Percentiles rank a stretch among this genome's conserved stretches.
These are phyloP conservation scores for Sparus aurata DNA, from an alignment of 2,797 vertebrate species.

Conservation along the genomic window DNA sequence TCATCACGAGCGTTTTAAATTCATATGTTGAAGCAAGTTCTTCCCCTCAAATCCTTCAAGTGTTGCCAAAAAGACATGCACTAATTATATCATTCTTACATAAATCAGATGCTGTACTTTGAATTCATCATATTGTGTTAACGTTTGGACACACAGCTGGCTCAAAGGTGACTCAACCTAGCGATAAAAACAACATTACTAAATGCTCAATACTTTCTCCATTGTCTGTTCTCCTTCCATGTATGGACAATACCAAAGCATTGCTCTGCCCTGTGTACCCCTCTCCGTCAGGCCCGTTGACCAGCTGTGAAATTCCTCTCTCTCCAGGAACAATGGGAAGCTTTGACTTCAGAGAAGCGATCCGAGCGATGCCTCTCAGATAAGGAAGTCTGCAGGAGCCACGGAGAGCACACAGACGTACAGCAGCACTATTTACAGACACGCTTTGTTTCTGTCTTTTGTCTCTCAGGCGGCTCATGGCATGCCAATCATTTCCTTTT, in stretches of 20 bases:
- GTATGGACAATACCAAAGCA: conserved; percentile 34
- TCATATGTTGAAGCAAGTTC: neutral
- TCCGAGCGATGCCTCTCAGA: conserved; percentile 69
- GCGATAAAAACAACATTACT: neutral
- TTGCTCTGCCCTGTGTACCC: conserved; percentile 23
- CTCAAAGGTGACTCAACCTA: neutral
- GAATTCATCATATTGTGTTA: neutral
- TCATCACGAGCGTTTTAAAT: neutral
- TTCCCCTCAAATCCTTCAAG: neutral
- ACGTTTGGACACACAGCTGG: neutral
- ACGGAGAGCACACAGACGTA: conserved; percentile 55
- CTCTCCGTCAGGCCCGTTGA: conserved; percentile 61
- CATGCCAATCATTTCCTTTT: conserved; percentile 72
- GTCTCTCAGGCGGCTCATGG: conserved; percentile 54
- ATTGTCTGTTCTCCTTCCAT: conserved; percentile 49
- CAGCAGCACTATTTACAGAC: conserved; percentile 77
- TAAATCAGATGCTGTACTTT: neutral
- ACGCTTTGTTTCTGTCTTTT: conserved; percentile 72
- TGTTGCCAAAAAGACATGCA: neutral
- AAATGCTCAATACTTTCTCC: neutral
- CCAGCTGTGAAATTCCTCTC: conserved; percentile 70
- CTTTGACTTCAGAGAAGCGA: conserved; percentile 70
- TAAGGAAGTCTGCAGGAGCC: conserved; percentile 80
- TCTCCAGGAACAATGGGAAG: conserved; percentile 79
- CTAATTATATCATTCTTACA: neutral